These are phyloP conservation scores for Notarius quadriscutis DNA, from an alignment of 2,113 vertebrate genomes.

Conservation along the genomic window DNA sequence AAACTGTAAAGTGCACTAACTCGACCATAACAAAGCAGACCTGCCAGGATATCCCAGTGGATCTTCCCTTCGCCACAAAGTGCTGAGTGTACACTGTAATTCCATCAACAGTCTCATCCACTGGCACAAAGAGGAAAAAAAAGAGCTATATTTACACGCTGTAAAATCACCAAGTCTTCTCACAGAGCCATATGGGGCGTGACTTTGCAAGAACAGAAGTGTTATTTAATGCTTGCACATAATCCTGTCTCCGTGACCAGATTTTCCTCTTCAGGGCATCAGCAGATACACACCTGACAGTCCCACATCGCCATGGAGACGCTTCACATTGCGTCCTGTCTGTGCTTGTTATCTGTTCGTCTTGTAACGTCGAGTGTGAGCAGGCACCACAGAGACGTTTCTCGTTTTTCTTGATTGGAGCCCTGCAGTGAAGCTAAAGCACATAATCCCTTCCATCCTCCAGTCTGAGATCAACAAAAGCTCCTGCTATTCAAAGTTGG, in stretches of 20 bases:
- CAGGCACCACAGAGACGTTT: constrained; percentile 10
- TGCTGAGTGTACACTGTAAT: constrained; percentile 41
- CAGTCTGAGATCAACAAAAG: neutral
- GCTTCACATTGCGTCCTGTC: constrained; percentile 50
- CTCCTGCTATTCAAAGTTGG: neutral
- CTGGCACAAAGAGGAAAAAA: neutral
- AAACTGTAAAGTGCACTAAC: constrained; percentile 12
- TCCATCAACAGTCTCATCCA: constrained; percentile 45
- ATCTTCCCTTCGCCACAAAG: constrained; percentile 35
- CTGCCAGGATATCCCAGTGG: constrained; percentile 40
- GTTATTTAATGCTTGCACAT: neutral
- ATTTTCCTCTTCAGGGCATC: constrained; percentile 42
- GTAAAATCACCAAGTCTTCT: neutral
- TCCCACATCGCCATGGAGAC: constrained; percentile 67
- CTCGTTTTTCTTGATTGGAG: constrained; percentile 20
- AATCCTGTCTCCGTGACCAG: neutral
- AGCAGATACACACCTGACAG: constrained; percentile 57
- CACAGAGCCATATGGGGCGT: neutral
- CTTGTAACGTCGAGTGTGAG: constrained; percentile 52
- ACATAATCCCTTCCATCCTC: constrained; percentile 29
- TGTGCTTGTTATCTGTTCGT: constrained; percentile 54
- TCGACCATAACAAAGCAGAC: constrained; percentile 2
- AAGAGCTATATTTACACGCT: constrained; percentile 1
- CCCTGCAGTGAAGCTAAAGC: constrained; percentile 32
- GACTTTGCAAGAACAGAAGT: neutral